Evolutionary conservation across 2,888 invertebrate species (phyloP).

Genomic region (Margaritifera margaritifera): DNA sequence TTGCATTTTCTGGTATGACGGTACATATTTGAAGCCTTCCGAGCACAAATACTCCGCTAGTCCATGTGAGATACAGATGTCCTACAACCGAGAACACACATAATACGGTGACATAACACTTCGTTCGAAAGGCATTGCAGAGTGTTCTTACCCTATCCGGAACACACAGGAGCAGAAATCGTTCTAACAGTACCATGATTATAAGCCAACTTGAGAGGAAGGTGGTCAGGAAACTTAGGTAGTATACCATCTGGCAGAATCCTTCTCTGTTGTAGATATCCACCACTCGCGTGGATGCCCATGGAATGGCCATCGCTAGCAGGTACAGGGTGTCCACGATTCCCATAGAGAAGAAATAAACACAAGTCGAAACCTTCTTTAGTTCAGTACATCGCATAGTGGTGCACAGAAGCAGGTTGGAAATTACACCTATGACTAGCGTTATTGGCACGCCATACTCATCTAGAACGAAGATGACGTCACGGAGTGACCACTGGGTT

Average conservation of each 20-base stretch:
- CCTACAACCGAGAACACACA: conserved; percentile 41
- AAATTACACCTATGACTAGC: conserved; percentile 35
- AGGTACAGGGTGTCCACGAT: conserved; percentile 41
- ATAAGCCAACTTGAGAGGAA: conserved; percentile 45
- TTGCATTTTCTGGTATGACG: conserved; percentile 49
- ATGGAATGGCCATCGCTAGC: conserved; percentile 40
- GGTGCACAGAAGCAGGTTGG: conserved; percentile 29
- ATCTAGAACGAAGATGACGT: conserved; percentile 29
- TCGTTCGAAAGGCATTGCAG: conserved; percentile 41
- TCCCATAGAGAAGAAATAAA: conserved; percentile 37
- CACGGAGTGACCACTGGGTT: neutral
- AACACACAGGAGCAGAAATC: conserved; percentile 24
- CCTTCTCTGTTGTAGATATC: conserved; percentile 45
- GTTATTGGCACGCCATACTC: conserved; percentile 35
- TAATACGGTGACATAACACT: conserved; percentile 38
- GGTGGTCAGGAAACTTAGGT: conserved; percentile 41
- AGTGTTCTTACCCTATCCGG: conserved; percentile 22
- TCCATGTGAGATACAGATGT: conserved; percentile 48
- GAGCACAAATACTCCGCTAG: conserved; percentile 36
- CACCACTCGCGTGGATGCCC: conserved; percentile 35
- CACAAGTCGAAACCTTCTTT: conserved; percentile 35
- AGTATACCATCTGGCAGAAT: conserved; percentile 45
- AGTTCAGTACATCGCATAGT: conserved; percentile 37
- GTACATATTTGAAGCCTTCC: conserved; percentile 29
- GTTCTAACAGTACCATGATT: conserved; percentile 36